Evolutionary conservation across 2,113 vertebrate species (phyloP).

Genomic region (Centropristis striata): DNA sequence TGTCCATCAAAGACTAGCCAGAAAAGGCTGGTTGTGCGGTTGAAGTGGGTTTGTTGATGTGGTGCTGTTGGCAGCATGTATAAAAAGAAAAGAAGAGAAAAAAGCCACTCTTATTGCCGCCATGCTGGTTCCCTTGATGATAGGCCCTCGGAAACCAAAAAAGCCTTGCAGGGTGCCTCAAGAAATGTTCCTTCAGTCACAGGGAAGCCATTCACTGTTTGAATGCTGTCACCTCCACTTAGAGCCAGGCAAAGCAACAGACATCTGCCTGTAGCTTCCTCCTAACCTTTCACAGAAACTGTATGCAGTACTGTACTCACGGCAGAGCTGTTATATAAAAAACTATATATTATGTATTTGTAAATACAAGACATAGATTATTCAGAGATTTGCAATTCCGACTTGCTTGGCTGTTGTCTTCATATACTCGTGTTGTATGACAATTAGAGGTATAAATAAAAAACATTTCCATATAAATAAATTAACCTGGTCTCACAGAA

Average conservation of each 20-base stretch:
- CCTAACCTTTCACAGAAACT: slow-evolving; percentile 29
- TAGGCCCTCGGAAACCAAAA: slow-evolving; percentile 68
- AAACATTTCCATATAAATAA: too few relatives aligned
- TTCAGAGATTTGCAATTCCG: not conserved
- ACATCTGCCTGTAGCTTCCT: slow-evolving; percentile 53
- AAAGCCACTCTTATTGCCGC: slow-evolving; percentile 48
- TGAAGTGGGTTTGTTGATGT: slow-evolving; percentile 48
- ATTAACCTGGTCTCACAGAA: too few relatives aligned
- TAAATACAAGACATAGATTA: not conserved
- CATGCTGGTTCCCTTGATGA: slow-evolving; percentile 68
- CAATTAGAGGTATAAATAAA: not conserved
- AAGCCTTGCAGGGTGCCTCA: slow-evolving; percentile 86
- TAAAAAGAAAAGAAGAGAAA: slow-evolving; percentile 36
- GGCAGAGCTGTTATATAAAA: not conserved
- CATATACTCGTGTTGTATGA: not conserved
- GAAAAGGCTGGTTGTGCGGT: slow-evolving; percentile 31
- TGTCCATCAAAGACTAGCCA: slow-evolving; percentile 30
- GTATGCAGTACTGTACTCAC: not conserved
- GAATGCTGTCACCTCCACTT: slow-evolving; percentile 86
- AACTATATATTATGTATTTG: not conserved
- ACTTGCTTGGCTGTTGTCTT: not conserved
- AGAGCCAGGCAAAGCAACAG: slow-evolving; percentile 55
- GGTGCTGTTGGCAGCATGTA: slow-evolving; percentile 13
- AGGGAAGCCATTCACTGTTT: slow-evolving; percentile 65
- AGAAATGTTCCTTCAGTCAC: slow-evolving; percentile 85